A percentile compares a stretch with the other conserved stretches of the same genome.
These are phyloP conservation scores for Argyresthia albistria DNA, from an alignment of 2,888 invertebrate species.

Conservation along the genomic window DNA sequence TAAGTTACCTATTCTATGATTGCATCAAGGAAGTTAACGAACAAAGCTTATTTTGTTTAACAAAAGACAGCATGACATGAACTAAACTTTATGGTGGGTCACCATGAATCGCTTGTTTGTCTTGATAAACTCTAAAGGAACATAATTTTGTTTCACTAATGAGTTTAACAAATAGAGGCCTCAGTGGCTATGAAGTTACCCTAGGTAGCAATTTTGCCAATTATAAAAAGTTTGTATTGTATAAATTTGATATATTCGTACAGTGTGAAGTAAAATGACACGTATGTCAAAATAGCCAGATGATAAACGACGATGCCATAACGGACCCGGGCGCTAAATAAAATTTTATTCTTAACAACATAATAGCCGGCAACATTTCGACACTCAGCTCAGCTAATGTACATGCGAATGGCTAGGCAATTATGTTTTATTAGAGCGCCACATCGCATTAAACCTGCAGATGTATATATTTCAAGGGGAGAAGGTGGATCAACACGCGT, in stretches of 20 bases:
- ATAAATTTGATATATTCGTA: no score
- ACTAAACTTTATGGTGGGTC: no score
- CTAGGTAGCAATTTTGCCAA: no score
- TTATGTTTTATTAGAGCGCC: conserved; percentile 13
- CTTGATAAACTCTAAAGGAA: no score
- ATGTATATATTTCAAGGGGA: background rate
- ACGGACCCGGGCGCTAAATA: background rate
- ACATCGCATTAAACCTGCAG: conserved; percentile 3
- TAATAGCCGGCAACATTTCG: conserved; percentile 10
- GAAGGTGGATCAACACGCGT: background rate
- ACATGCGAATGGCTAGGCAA: conserved; percentile 10
- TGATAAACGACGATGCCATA: background rate
- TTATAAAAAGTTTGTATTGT: background rate
- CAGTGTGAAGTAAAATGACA: background rate
- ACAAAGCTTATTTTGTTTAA: no score
- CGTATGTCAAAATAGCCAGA: background rate
- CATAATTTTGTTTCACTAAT: no score
- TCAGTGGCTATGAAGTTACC: no score
- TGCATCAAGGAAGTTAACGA: no score
- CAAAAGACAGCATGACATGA: no score
- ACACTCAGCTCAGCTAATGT: conserved; percentile 6
- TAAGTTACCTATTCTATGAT: no score
- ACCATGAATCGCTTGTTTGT: no score
- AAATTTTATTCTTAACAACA: conserved; percentile 12
- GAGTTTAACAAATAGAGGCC: no score